Evolutionary conservation across 2,888 invertebrate species (phyloP).

Genomic region (Habrosyne pyritoides): DNA sequence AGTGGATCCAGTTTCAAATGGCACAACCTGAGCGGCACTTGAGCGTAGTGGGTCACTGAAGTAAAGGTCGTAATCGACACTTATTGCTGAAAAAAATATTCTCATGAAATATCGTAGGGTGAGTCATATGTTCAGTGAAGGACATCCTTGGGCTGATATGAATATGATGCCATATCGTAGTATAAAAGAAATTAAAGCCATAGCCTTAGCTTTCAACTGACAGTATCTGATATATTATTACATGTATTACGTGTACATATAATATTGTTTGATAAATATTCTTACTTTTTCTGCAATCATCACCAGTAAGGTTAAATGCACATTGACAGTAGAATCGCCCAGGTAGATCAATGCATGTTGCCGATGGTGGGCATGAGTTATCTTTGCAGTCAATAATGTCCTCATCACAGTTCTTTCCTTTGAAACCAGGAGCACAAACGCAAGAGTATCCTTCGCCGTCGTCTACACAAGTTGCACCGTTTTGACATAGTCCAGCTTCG

Average conservation of each 20-base stretch:
- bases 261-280: neutral
- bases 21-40: slow-evolving; percentile 96
- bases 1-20: slow-evolving; percentile 91
- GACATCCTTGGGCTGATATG: no score
- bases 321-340: slow-evolving; percentile 97
- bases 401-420: slow-evolving; percentile 94
- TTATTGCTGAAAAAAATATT: slow-evolving; percentile 88
- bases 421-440: slow-evolving; percentile 91
- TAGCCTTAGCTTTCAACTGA: no score
- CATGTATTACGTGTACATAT: no score
- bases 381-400: slow-evolving; percentile 96
- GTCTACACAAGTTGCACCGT: slow-evolving; percentile 96
- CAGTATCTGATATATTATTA: no score
- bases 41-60: slow-evolving; percentile 96
- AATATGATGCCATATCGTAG: no score
- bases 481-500: slow-evolving; percentile 94
- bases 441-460: slow-evolving; percentile 94
- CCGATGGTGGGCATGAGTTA: slow-evolving; percentile 96
- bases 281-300: slow-evolving; percentile 97
- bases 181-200: no score
- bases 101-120: no score
- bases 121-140: no score
- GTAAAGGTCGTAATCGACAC: slow-evolving; percentile 98
- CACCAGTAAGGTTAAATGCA: slow-evolving; percentile 97
- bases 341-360: slow-evolving; percentile 95